Conservation (phyloP, 2,113 vertebrate species). For the Xenopus laevis region DNA sequence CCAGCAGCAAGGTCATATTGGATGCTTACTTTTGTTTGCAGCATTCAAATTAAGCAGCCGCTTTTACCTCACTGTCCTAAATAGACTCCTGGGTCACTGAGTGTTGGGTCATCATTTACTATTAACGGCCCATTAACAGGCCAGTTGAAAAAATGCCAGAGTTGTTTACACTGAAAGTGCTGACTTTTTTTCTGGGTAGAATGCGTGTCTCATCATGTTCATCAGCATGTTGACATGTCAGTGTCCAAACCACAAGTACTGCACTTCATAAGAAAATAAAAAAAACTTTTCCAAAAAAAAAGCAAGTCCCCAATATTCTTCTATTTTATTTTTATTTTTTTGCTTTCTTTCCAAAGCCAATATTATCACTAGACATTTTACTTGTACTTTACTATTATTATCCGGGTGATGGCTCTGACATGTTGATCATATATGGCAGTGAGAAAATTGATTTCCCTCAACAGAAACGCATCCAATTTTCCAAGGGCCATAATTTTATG, state of each 20-base stretch:
- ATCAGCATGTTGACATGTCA: slow-evolving; percentile 19
- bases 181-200: slow-evolving; percentile 63
- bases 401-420: slow-evolving; percentile 81
- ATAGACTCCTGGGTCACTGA: slow-evolving; percentile 69
- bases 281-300: slow-evolving; percentile 35
- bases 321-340: slow-evolving; percentile 49
- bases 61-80: slow-evolving; percentile 63
- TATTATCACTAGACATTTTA: slow-evolving; percentile 74
- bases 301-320: slow-evolving; percentile 42
- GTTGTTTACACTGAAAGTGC: slow-evolving; percentile 59
- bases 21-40: slow-evolving; percentile 77
- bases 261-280: slow-evolving; percentile 48
- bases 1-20: slow-evolving; percentile 71
- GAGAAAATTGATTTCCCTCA: slow-evolving; percentile 97
- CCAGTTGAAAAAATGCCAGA: slow-evolving; percentile 67
- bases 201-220: slow-evolving; percentile 60
- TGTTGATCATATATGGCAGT: slow-evolving; percentile 86
- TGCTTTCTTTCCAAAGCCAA: slow-evolving; percentile 56
- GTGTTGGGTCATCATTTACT: slow-evolving; percentile 65
- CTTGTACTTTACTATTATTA: slow-evolving; percentile 79
- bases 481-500: slow-evolving; percentile 95
- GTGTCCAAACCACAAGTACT: no score
- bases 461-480: slow-evolving; percentile 97
- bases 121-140: slow-evolving; percentile 74
- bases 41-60: slow-evolving; percentile 70